Percentiles rank a stretch among this genome's conserved stretches.
These are phyloP conservation scores for Peromyscus melanophrys DNA, from an alignment of 2,797 vertebrate species.

Conservation along the genomic window DNA sequence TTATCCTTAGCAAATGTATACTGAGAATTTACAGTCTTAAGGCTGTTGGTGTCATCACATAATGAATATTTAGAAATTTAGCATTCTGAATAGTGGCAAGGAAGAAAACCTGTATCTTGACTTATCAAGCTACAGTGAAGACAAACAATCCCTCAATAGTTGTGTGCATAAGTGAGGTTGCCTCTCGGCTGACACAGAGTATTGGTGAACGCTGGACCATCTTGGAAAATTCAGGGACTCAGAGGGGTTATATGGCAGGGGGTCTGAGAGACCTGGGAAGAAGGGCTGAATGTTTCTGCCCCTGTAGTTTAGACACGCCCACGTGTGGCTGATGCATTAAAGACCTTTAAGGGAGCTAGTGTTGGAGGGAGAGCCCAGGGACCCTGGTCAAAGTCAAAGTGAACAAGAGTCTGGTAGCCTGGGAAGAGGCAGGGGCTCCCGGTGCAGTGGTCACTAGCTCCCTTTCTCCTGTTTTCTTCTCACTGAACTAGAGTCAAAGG, in stretches of 20 bases:
- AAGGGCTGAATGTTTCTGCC: not conserved
- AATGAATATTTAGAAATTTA: not conserved
- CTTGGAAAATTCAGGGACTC: not conserved
- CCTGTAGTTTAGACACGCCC: not conserved
- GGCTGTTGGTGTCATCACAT: not conserved
- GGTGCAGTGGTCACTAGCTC: not conserved
- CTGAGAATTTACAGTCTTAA: not conserved
- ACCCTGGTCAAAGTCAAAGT: not conserved
- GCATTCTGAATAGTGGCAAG: not conserved
- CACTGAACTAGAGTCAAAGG: not conserved
- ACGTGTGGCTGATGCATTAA: not conserved
- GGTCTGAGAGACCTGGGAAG: not conserved
- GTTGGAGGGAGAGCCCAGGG: not conserved
- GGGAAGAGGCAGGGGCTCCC: not conserved
- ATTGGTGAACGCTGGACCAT: not conserved
- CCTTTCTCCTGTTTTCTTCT: not conserved
- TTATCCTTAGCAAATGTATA: not conserved
- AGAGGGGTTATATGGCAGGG: not conserved
- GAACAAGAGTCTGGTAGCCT: not conserved
- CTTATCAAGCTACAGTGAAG: not conserved
- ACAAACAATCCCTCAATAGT: fast-evolving
- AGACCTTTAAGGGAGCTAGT: too few species aligned
- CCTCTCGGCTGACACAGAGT: not conserved
- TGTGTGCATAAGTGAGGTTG: fast-evolving
- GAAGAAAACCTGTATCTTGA: too few species aligned